Evolutionary conservation across 1,140 invertebrate species (phyloP), one percentile per base, ranked within the genome.

Genomic region (Camponotus floridanus): DNA sequence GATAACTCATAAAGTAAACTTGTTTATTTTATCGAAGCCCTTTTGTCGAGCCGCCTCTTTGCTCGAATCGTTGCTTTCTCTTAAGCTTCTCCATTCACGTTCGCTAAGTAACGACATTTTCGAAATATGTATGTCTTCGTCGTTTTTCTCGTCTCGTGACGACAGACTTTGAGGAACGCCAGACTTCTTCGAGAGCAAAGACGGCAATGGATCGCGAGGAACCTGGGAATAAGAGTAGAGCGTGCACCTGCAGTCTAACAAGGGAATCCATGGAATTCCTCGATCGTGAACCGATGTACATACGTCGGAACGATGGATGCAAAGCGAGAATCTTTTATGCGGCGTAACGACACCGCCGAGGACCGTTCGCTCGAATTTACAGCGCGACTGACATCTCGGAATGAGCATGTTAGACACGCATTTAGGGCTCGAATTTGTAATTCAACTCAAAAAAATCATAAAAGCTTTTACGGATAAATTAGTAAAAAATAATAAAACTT

Each of bases 1-100:
- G 78, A 91, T 88, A 91, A 92, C 88, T 92, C 86, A 87, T 89
- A 91, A 90, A 91, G 65, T 73, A 70, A 39, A 84, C 87, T 91
- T 86, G 89, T 92, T 91, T 90, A 90, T 91, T 90, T 92, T 87
- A 88, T 88, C 73, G 78, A 70, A 62, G 21, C n/a, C 57, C 76
- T 86, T 90, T 86, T 74, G 59, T 15, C 61, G 18, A 76, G 89
- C 87, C 90, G 87, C 48, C 86, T 76, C 9, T n/a, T 55, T 36
- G 42, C 31, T 18, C 11, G 59, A 42, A 7, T 62, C 51, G 55
- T 8, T 36, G 31, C 48, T 33, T 88, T 48, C 45, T 74, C 64
- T 76, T 87, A 89, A 65, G 45, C 36, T 51, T 18, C 15, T 36
- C 80, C 67, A 68, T 68, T 89, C 51, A 65, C 64, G 33, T 36